These are phyloP conservation scores for Augochlorella aurata DNA, from an alignment of 2,888 invertebrate species.

Conservation along the genomic window DNA sequence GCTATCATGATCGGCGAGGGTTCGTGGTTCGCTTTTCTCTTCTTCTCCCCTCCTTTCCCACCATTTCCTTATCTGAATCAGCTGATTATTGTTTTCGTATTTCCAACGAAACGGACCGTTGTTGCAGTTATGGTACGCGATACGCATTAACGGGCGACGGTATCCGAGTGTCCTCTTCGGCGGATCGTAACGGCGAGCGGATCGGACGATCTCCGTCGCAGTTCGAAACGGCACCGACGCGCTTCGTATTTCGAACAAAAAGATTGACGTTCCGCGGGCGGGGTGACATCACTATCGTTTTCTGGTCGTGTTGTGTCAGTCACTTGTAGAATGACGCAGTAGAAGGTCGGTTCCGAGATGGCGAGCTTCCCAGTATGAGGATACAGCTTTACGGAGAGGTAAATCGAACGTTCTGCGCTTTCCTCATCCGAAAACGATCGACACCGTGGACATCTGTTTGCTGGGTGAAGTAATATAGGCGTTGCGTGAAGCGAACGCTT, in stretches of 20 bases:
- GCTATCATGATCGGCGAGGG: slow-evolving; percentile 18
- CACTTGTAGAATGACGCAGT: slow-evolving; percentile 78
- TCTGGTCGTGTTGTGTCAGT: slow-evolving; percentile 63
- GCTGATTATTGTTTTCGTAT: slow-evolving; percentile 80
- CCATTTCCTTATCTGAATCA: slow-evolving; percentile 71
- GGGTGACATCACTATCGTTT: slow-evolving; percentile 64
- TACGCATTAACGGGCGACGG: slow-evolving; percentile 41
- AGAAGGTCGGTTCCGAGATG: slow-evolving; percentile 71
- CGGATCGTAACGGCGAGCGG: slow-evolving; percentile 9
- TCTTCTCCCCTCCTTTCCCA: slow-evolving; percentile 48
- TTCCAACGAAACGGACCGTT: slow-evolving; percentile 48
- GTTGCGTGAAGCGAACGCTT: slow-evolving; percentile 21
- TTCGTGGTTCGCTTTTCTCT: slow-evolving; percentile 45
- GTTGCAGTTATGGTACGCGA: slow-evolving; percentile 55
- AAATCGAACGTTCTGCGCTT: slow-evolving; percentile 40
- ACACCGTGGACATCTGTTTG: slow-evolving; percentile 17
- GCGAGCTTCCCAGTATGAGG: slow-evolving; percentile 76
- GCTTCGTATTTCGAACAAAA: slow-evolving; percentile 54
- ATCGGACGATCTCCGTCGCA: background rate
- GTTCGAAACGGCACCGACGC: slow-evolving; percentile 17
- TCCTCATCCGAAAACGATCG: slow-evolving; percentile 22
- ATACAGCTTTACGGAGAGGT: slow-evolving; percentile 74
- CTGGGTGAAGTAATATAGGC: slow-evolving; percentile 10
- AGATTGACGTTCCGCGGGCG: slow-evolving; percentile 67
- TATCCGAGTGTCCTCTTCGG: slow-evolving; percentile 16